These are phyloP conservation scores for roundworm (Caenorhabditis elegans) DNA, from an alignment of 1,140 invertebrate species.

Conservation along the genomic window WBcel235 BX284602.5:10865501-10866000, in stretches of 20 bases:
- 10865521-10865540: constrained; percentile 53
- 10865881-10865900: constrained; percentile 83
- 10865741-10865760: constrained; percentile 76
- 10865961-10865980: constrained; percentile 15
- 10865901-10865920: constrained; percentile 94
- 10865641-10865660: constrained; percentile 88
- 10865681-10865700: constrained; percentile 83
- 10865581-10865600: constrained; percentile 72
- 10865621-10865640: constrained; percentile 86
- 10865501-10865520: constrained; percentile 54
- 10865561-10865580: background rate
- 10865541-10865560: constrained; percentile 45
- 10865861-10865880: constrained; percentile 76
- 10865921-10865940: constrained; percentile 88
- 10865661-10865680: constrained; percentile 95
- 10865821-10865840: constrained; percentile 83
- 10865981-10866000: too few relatives aligned
- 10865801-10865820: constrained; percentile 82
- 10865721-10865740: constrained; percentile 96
- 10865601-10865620: constrained; percentile 81
- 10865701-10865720: constrained; percentile 87
- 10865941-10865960: constrained; percentile 75
- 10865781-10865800: constrained; percentile 88
- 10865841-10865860: constrained; percentile 88
- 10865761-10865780: constrained; percentile 86